phyloP scores from a whole-genome alignment of 2,797 vertebrate genomes.

The Amblyraja radiata region DNA sequence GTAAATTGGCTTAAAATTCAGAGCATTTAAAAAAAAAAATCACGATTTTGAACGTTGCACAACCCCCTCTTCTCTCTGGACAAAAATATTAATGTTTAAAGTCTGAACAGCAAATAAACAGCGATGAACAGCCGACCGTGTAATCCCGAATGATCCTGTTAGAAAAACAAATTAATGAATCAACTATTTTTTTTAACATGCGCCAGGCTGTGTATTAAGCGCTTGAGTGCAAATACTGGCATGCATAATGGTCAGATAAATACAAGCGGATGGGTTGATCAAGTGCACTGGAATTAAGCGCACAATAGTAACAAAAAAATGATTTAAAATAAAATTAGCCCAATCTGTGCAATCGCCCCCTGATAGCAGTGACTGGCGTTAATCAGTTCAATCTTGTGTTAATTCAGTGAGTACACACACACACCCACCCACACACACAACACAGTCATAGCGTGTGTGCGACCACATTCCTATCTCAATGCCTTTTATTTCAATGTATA shows the following conservation, averaged over 20 bases:
- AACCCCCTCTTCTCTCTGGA: background rate
- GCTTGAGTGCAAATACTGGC: background rate
- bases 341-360: background rate
- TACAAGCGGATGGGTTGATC: background rate
- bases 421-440: background rate
- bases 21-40: background rate
- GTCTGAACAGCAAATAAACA: conserved; percentile 24
- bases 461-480: background rate
- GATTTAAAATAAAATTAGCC: background rate
- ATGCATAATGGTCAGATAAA: background rate
- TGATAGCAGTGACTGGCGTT: too few species aligned
- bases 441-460: background rate
- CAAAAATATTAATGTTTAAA: background rate
- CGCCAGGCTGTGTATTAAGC: background rate
- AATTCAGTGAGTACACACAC: background rate
- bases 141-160: background rate
- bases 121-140: background rate
- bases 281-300: background rate
- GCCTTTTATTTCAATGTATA: too few species aligned
- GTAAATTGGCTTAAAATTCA: background rate
- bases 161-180: conserved; percentile 25
- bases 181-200: background rate
- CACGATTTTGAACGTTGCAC: background rate
- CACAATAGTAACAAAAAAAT: background rate
- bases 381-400: background rate